Evolutionary conservation across 2,113 vertebrate species (phyloP).

Genomic region (Oreocharis arfaki): DNA sequence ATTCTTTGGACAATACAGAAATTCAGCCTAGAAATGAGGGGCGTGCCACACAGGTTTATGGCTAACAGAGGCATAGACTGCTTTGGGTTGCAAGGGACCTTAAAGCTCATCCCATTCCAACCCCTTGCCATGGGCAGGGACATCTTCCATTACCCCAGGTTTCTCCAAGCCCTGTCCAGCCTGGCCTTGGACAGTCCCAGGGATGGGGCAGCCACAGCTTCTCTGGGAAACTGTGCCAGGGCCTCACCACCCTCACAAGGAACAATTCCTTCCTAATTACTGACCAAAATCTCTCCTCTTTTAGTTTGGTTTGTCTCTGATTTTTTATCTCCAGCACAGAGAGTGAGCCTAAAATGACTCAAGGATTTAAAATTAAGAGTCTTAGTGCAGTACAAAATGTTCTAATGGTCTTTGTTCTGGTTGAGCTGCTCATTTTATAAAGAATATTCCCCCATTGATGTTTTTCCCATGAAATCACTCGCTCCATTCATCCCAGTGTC

Average conservation of each 20-base stretch:
- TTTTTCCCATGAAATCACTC: neutral
- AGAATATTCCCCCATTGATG: neutral
- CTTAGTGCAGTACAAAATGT: neutral
- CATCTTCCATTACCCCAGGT: rapidly evolving
- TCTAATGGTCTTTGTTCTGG: neutral
- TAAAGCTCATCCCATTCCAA: neutral
- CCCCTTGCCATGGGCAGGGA: neutral
- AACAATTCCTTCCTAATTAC: neutral
- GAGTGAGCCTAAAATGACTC: neutral
- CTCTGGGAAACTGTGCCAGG: neutral
- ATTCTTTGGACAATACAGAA: neutral
- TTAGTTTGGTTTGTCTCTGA: neutral
- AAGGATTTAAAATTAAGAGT: neutral
- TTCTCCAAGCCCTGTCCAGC: neutral
- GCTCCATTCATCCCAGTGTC: neutral
- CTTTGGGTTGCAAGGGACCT: neutral
- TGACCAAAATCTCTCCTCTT: neutral
- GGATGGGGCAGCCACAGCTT: neutral
- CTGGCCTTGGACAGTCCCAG: neutral
- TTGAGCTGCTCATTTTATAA: neutral
- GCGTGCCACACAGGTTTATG: neutral
- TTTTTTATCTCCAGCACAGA: neutral
- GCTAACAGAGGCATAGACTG: neutral
- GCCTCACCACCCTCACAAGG: rapidly evolving
- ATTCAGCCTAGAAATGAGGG: neutral